Percentiles rank a stretch among this genome's conserved stretches.
These are phyloP conservation scores for Dysdera silvatica DNA, from an alignment of 1,140 invertebrate species.

Conservation along the genomic window DNA sequence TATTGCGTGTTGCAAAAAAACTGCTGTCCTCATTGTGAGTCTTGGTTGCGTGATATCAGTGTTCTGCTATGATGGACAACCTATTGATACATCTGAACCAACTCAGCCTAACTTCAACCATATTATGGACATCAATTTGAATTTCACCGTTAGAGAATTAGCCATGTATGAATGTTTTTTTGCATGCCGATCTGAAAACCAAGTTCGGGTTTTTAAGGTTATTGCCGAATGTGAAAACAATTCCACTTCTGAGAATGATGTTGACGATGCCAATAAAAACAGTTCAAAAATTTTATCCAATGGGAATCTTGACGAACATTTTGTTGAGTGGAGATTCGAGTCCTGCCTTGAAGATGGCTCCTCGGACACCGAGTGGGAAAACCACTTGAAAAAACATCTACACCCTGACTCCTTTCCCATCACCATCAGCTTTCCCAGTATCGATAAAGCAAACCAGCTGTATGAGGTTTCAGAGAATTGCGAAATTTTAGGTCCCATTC, in stretches of 20 bases:
- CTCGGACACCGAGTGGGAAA: constrained; percentile 5
- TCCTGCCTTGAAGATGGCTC: background rate
- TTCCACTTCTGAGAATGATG: background rate
- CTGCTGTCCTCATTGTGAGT: constrained; percentile 55
- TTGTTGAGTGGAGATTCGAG: constrained; percentile 31
- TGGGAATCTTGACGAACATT: constrained; percentile 23
- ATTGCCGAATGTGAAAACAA: background rate
- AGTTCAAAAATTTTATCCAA: background rate
- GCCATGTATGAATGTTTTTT: constrained; percentile 55
- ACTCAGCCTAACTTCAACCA: constrained; percentile 59
- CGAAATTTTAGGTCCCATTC: constrained; percentile 22
- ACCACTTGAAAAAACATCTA: constrained; percentile 11
- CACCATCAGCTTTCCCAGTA: constrained; percentile 29
- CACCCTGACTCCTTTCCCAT: constrained; percentile 33
- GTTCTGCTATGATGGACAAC: constrained; percentile 53
- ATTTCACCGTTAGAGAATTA: constrained; percentile 49
- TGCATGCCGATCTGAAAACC: constrained; percentile 47
- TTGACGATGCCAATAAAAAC: background rate
- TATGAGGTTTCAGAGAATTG: background rate
- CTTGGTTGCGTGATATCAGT: constrained; percentile 49
- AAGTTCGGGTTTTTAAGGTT: constrained; percentile 45
- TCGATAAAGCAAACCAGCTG: constrained; percentile 24
- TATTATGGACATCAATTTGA: constrained; percentile 47
- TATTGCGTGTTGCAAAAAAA: constrained; percentile 55
- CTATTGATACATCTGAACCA: constrained; percentile 55